Conservation (phyloP, 2,888 invertebrate genomes). For the Tachina lurida region DNA sequence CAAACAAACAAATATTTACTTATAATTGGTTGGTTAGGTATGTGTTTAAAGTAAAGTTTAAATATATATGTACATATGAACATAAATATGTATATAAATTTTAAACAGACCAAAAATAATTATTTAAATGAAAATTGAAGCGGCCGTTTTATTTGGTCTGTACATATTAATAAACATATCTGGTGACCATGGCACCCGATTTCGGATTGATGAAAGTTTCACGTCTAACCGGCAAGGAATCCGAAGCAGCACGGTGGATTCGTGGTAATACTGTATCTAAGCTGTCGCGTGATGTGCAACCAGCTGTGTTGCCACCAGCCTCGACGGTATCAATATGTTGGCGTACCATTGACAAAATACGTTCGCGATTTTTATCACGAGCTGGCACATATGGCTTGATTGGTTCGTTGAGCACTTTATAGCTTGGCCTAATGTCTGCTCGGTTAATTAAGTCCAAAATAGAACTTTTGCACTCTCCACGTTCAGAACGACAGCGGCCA, state of each 20-base stretch:
- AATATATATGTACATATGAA: no score
- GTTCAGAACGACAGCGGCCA: constrained; percentile 85
- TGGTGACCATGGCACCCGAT: constrained; percentile 79
- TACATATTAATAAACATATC: constrained; percentile 73
- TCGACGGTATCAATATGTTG: constrained; percentile 85
- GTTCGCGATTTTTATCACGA: constrained; percentile 86
- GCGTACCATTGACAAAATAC: constrained; percentile 85
- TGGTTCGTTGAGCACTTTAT: constrained; percentile 85
- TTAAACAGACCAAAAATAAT: constrained; percentile 22
- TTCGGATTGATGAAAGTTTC: constrained; percentile 78
- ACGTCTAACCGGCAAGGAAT: constrained; percentile 76
- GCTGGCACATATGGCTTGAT: constrained; percentile 88
- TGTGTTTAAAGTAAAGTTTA: background rate
- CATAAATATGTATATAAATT: background rate
- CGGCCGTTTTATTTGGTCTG: background rate
- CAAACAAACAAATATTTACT: constrained; percentile 6
- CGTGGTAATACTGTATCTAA: constrained; percentile 87
- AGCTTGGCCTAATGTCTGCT: constrained; percentile 86
- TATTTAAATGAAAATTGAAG: constrained; percentile 1
- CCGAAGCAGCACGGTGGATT: constrained; percentile 83
- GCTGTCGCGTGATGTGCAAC: constrained; percentile 85
- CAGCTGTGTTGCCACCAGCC: constrained; percentile 84
- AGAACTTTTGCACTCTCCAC: constrained; percentile 80
- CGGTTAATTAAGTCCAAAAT: constrained; percentile 84
- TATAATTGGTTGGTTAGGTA: background rate